Base-by-base conservation (phyloP, 1,140 invertebrate genomes). In the Orussus abietinus region DNA sequence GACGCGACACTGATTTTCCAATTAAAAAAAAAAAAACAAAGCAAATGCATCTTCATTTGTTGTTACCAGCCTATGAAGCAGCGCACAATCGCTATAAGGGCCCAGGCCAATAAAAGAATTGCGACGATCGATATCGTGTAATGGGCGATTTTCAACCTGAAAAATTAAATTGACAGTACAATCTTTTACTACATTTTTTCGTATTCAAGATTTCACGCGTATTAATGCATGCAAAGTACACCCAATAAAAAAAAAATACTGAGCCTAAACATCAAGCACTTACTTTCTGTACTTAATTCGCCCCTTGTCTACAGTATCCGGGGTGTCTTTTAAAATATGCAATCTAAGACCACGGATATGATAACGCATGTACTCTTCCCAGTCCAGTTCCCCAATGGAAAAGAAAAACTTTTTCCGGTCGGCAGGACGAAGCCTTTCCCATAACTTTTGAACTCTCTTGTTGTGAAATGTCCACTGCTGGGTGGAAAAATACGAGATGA, bases 381-480 rank as follows among this genome's bases (percentile, higher is more conserved):
- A 81, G 21, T 70, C 49, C 1, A 80, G 31, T 12, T 50, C 45
- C 4, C 37, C 13, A 0, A 77, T 26, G 20, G 74, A 58, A 26
- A 79, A 77, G 14, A 68, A 21, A 39, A 76, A 79, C 6, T 58
- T 62, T 13, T 61, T 48, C 49, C 61, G 66, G 51, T 84, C 82
- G 4, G 62, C 45, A 0, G 57, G 42, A 21, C 60, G 61, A 33
- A 81, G 53, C 26, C 60, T 64, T 2, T 71, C 33, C 62, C 69
- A 75, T 4, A 84, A 59, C 25, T 59, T 63, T 5, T 74, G 26
- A 9, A 79, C 65, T 43, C 79, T 76, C 3, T 76, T 62, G 49
- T 77, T 79, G 3, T 57, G 51, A 52, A 83, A 85, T 20, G 62
- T 55, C 82, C 82, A 84, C 45, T 81, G 63, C 32, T 75, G 64